Conservation (phyloP, 2,888 invertebrate species). For the Charanyca ferruginea region DNA sequence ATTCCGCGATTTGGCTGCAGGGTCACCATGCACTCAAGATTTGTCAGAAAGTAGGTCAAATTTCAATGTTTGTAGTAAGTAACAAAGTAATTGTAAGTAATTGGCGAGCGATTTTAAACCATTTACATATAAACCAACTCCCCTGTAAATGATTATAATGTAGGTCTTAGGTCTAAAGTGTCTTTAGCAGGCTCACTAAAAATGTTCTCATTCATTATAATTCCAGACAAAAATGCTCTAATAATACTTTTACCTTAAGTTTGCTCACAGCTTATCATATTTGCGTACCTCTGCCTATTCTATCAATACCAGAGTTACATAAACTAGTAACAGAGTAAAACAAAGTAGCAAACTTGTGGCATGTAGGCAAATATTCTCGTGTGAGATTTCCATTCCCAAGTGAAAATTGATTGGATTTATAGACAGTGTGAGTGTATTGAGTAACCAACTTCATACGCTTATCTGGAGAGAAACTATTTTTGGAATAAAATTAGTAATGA, state of each 20-base stretch:
- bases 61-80: too few relatives aligned
- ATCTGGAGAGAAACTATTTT: neutral
- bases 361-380: slow-evolving; percentile 33
- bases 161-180: neutral
- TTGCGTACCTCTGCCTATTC: neutral
- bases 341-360: slow-evolving; percentile 15
- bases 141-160: neutral
- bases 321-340: slow-evolving; percentile 14
- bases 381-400: slow-evolving; percentile 29
- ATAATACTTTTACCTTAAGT: neutral
- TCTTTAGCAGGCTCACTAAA: neutral
- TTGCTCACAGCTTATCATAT: neutral
- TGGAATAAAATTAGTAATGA: slow-evolving; percentile 3
- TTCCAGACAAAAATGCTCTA: too few relatives aligned
- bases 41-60: too few relatives aligned
- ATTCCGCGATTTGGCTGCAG: too few relatives aligned
- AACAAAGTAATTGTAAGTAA: too few relatives aligned
- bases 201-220: too few relatives aligned
- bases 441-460: neutral
- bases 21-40: too few relatives aligned
- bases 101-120: too few relatives aligned
- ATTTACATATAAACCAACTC: too few relatives aligned
- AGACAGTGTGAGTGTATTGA: slow-evolving; percentile 6
- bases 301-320: slow-evolving; percentile 33
- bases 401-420: slow-evolving; percentile 28